A percentile compares a stretch with the other conserved stretches of the same genome.
Conservation (phyloP, 2,797 vertebrate genomes). For the Rhabdophis nuchalis region DNA sequence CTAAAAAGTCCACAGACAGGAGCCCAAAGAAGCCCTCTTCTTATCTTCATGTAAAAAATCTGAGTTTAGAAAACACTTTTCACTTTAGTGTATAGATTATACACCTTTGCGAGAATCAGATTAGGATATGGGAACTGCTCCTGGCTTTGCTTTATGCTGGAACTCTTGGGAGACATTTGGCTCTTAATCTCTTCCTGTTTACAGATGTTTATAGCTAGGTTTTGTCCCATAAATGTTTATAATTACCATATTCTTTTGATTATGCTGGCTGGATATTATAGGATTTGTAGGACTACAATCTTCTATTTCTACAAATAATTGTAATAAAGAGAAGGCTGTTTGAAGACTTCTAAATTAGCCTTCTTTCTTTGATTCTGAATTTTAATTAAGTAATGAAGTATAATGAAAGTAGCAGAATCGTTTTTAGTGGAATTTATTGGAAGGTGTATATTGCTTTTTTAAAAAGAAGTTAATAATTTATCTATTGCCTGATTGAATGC, state of each 20-base stretch:
- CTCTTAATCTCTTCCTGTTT: neutral
- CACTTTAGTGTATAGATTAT: neutral
- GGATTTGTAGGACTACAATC: neutral
- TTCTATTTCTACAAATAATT: neutral
- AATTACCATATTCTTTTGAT: neutral
- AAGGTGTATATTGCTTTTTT: neutral
- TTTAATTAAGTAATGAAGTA: neutral
- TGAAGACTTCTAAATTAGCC: neutral
- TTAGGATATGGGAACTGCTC: neutral
- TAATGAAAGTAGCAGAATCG: neutral
- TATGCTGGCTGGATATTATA: neutral
- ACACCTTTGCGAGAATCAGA: neutral
- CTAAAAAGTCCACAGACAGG: neutral
- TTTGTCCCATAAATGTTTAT: neutral
- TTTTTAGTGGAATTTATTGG: neutral
- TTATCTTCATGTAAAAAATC: neutral
- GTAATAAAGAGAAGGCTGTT: neutral
- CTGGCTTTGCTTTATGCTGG: neutral
- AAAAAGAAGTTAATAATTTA: neutral
- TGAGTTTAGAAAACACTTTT: neutral
- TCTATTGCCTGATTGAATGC: neutral
- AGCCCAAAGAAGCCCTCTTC: neutral
- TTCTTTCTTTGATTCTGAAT: neutral
- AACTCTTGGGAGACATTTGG: neutral
- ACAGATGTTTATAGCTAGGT: neutral